Evolutionary conservation across 1,140 invertebrate genomes (phyloP), one percentile per base, ranked within the genome.

Genomic region (Drosophila nasuta): DNA sequence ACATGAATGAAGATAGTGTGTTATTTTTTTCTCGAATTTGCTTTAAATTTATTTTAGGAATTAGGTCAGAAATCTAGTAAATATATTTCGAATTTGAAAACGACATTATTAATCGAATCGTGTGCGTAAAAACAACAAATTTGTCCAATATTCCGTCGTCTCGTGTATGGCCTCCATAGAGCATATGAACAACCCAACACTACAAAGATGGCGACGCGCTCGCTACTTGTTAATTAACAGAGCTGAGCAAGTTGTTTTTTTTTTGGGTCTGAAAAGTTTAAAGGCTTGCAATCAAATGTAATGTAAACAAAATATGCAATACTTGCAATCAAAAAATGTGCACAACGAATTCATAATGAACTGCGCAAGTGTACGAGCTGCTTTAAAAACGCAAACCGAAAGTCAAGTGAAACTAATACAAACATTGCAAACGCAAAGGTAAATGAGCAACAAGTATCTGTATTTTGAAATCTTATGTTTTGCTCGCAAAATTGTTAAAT

Each of bases 201-300:
- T 81, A 82, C 56, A 75, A 87, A 86, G 77, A 86, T 86, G 82
- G 83, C 82, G 82, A 86, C 81, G 82, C 77, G 82, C 78, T 85
- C 81, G 78, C 78, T 81, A 78, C 76, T 76, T 88, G 68, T 66
- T 73, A 77, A 77, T 77, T 82, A 87, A 82, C 71, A 79, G 73
- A 65, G 66, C 46, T 75, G 73, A 65, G 66, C 46, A 78, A 82
- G 72, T 88, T 88, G 83, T 86, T 88, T 86, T 85, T 86, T 86
- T 75, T 77, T 64, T 65, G 20, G 4, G 20, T 3, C 45, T 48
- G 28, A 58, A 68, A 74, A 57, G 15, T 73, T 59, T 25, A 38
- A 56, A 48, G 57, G 35, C 74, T 48, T 70, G 67, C 72, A 82
- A 75, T 75, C 51, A 73, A 73, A 38, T 38, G 35, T 63, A 54